Evolutionary conservation across 2,113 vertebrate genomes (phyloP).

Genomic region (Hippocampus abdominalis): DNA sequence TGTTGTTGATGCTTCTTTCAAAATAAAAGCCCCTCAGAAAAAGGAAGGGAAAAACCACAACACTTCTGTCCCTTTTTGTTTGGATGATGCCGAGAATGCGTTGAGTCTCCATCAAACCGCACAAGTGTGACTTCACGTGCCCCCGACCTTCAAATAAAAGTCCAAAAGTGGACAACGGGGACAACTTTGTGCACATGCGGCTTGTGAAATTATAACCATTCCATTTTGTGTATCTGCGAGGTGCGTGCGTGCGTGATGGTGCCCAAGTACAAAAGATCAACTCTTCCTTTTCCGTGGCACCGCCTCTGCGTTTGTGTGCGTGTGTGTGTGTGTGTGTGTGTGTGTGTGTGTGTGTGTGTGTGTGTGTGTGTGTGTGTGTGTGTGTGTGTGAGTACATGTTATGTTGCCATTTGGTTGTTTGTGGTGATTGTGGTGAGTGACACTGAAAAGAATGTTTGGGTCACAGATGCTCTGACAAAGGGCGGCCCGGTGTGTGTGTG

Average conservation of each 20-base stretch:
- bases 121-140: no score
- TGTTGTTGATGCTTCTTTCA: slow-evolving; percentile 57
- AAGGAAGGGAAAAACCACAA: neutral
- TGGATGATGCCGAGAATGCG: neutral
- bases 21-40: slow-evolving; percentile 69
- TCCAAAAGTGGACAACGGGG: no score
- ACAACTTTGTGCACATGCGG: slow-evolving; percentile 12
- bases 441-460: slow-evolving; percentile 62
- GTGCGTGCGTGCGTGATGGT: neutral
- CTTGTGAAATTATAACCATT: no score
- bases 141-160: no score
- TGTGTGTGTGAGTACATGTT: no score
- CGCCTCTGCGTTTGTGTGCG: slow-evolving; percentile 13
- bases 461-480: slow-evolving; percentile 68
- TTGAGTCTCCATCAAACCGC: neutral
- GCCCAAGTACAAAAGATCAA: slow-evolving; percentile 2
- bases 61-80: neutral
- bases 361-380: no score
- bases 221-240: neutral
- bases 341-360: no score
- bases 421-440: no score
- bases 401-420: slow-evolving; percentile 19
- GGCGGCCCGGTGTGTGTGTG: neutral
- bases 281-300: slow-evolving; percentile 34
- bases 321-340: no score